phyloP scores from a whole-genome alignment of 2,113 vertebrate genomes.

The Corythornis cristatus region DNA sequence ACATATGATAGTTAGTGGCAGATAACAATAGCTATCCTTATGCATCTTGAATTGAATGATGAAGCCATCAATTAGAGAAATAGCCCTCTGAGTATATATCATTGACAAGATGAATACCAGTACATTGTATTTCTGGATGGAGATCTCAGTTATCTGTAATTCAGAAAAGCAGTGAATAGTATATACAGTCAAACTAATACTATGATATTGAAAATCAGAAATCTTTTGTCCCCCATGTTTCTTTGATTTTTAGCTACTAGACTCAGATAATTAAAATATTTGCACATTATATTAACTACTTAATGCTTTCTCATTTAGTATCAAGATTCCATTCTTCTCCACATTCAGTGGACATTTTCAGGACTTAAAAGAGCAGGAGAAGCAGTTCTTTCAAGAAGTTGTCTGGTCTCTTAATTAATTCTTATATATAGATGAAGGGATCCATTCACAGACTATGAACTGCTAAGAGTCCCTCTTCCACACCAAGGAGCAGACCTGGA shows the following conservation, averaged over 20 bases:
- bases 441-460: background rate
- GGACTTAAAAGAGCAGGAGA: background rate
- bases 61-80: slow-evolving; percentile 50
- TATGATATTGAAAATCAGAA: slow-evolving; percentile 9
- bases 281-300: background rate
- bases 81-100: background rate
- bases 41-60: slow-evolving; percentile 30
- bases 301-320: background rate
- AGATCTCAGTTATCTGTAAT: slow-evolving; percentile 30
- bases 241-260: background rate
- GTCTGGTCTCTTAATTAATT: background rate
- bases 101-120: slow-evolving; percentile 18
- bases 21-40: slow-evolving; percentile 52
- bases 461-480: background rate
- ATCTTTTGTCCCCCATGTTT: background rate
- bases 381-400: background rate
- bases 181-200: background rate
- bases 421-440: background rate
- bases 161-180: slow-evolving; percentile 27
- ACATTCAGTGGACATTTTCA: background rate
- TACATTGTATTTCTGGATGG: background rate
- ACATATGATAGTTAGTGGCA: slow-evolving; percentile 37
- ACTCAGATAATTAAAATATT: background rate
- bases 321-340: background rate
- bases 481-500: background rate